These are phyloP conservation scores for Stenotaenia linearis DNA, from an alignment of 2,888 invertebrate genomes.

Conservation along the genomic window DNA sequence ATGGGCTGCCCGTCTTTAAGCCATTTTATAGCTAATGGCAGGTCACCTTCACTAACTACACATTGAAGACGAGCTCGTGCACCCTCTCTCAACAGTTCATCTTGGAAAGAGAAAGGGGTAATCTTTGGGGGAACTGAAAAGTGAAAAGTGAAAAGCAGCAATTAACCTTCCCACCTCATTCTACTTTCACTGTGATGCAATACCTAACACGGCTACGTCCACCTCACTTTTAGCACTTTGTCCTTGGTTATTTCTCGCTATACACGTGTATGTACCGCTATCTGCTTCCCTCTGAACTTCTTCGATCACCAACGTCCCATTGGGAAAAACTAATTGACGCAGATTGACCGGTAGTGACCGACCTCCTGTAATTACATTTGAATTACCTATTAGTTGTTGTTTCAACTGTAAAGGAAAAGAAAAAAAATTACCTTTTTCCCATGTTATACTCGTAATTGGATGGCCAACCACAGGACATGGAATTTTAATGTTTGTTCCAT, in stretches of 20 bases:
- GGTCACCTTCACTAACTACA: slow-evolving; percentile 68
- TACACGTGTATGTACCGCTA: slow-evolving; percentile 90
- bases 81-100: slow-evolving; percentile 63
- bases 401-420: neutral
- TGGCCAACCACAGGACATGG: slow-evolving; percentile 87
- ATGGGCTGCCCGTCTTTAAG: slow-evolving; percentile 62
- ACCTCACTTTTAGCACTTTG: slow-evolving; percentile 80
- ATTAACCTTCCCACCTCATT: neutral
- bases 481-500: slow-evolving; percentile 78
- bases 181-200: slow-evolving; percentile 42
- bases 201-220: slow-evolving; percentile 95
- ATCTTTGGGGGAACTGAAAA: slow-evolving; percentile 71
- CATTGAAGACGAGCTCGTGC: slow-evolving; percentile 67
- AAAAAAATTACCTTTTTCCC: slow-evolving; percentile 72
- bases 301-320: slow-evolving; percentile 87
- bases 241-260: slow-evolving; percentile 84
- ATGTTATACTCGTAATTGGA: slow-evolving; percentile 85
- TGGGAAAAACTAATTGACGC: slow-evolving; percentile 87
- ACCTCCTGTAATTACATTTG: slow-evolving; percentile 54
- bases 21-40: slow-evolving; percentile 71
- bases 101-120: slow-evolving; percentile 67
- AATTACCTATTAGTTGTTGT: neutral
- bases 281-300: slow-evolving; percentile 88
- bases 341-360: slow-evolving; percentile 86
- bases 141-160: slow-evolving; percentile 30